phyloP scores from a whole-genome alignment of 1,140 invertebrate species.

The Meteorus sp. region DNA sequence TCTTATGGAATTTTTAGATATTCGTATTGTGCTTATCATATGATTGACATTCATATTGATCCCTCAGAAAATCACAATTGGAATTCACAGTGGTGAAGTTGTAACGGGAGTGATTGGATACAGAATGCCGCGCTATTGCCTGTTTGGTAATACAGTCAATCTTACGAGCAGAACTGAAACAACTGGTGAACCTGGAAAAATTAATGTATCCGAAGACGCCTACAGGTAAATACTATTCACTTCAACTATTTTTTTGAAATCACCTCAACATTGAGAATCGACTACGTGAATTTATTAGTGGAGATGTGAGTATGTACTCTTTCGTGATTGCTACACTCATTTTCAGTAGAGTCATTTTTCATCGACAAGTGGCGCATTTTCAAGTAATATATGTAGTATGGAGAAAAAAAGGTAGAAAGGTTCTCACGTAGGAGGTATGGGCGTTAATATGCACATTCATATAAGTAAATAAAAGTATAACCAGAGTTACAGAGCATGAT shows the following conservation, averaged over 20 bases:
- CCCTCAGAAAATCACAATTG: constrained; percentile 94
- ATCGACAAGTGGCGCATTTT: too few relatives aligned
- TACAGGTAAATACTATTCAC: constrained; percentile 72
- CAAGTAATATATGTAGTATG: too few relatives aligned
- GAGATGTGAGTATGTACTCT: background rate
- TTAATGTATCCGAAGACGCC: constrained; percentile 93
- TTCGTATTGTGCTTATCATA: background rate
- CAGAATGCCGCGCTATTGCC: constrained; percentile 95
- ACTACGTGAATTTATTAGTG: background rate
- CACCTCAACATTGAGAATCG: background rate
- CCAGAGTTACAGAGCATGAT: constrained; percentile 12
- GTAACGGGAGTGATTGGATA: constrained; percentile 96
- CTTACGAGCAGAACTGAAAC: constrained; percentile 94
- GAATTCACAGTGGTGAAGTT: constrained; percentile 94
- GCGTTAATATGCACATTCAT: too few relatives aligned
- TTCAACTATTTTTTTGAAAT: constrained; percentile 1
- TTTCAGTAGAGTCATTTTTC: too few relatives aligned
- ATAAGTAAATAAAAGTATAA: too few relatives aligned
- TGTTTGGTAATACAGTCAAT: constrained; percentile 97
- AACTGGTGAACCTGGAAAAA: constrained; percentile 85
- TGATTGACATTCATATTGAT: too few relatives aligned
- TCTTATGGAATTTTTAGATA: background rate
- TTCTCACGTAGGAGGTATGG: too few relatives aligned
- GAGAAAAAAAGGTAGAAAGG: too few relatives aligned
- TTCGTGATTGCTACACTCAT: too few relatives aligned